Evolutionary conservation across 2,113 vertebrate genomes (phyloP), one percentile per base, ranked within the genome.

Genomic region (Epinephelus lanceolatus): DNA sequence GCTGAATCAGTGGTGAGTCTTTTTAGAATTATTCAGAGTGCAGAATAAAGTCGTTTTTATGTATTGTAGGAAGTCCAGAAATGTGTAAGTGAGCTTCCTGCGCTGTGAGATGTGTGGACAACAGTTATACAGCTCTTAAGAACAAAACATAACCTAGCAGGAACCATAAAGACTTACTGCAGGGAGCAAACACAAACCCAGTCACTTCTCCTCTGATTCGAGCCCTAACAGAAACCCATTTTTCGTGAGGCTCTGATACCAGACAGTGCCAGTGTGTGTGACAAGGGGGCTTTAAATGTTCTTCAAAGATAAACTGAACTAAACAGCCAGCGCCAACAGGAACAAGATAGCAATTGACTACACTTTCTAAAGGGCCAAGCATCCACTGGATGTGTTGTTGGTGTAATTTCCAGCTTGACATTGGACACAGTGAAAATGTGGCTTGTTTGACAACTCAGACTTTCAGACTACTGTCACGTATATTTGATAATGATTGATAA

Each of bases 281-380:
- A 81, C 79, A 82, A 65, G 78, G 77, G 62, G 78, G 30, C 80
- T 86, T 80, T 85, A 77, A 84, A 82, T 74, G 86, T 78, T 84
- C 75, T 67, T 71, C 71, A 66, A 85, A 88, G 79, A 87, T 85
- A 90, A 87, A 81, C 78, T 63, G 68, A 86, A 76, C 82, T 57
- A 75, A 84, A 76, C 72, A 81, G 57, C 63, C 66, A 37, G 71
- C 79, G 87, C 77, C 77, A 84, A 86, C 57, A 81, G 87, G 72
- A 87, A 65, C 83, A 83, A 86, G 87, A 87, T 73, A 79, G 66
- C 70, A 78, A 85, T 9, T 83, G 79, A 89, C 65, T 73, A 11
- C 55, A 71, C 67, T 62, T 82, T 67, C 76, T 87, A 60, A 40
- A 12, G 65, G 60, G 70, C 42, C 27, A 40, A 81, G 77, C 80